Base-by-base conservation (phyloP, 2,888 invertebrate genomes). In the Palloptera scutellata region DNA sequence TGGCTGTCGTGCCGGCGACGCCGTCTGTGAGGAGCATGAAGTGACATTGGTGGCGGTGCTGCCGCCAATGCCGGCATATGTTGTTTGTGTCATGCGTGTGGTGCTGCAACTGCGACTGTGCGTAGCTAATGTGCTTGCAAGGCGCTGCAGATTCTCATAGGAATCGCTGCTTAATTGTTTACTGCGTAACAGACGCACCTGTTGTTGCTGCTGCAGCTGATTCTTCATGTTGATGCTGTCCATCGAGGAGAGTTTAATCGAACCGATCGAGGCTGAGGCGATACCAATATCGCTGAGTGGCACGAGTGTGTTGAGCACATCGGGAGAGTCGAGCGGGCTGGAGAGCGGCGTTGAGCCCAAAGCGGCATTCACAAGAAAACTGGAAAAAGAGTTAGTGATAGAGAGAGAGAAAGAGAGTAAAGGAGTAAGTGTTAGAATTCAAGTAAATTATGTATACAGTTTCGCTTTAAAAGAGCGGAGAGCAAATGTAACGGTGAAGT, bases 281-380 rank as follows among this genome's bases (percentile, higher is more conserved):
- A 84, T 78, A 12, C 84, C 85, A 68, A 85, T 83, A 62, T 85
- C 85, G 73, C 84, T 81, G 1, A 85, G 74, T 43, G 85, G 85
- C 70, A 85, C 83, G 70, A 85, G 70, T 6, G 84, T 84, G 58
- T 88, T 82, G 65, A 89, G 78, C 42, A 85, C 91, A 77, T 92
- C 92, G 20, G 92, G 92, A 13, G 92, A 93, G 83, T 94, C 94
- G 81, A 93, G 86, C n/a, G 94, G 94, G 71, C 93, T 93, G 74
- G 92, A 92, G 68, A 92, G 87, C 6, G 93, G 91, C 62, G 93
- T 92, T 72, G 89, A 89, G 61, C 93, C 93, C 74, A 91, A 88
- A 81, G 92, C 92, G 75, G 92, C 91, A 85, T 93, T 94, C 68
- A 93, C 91, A 79, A 93, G 90, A 85, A 92, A 92, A 3, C 10